phyloP scores from a whole-genome alignment of 2,113 vertebrate species.

The Mormyrus iriodes region DNA sequence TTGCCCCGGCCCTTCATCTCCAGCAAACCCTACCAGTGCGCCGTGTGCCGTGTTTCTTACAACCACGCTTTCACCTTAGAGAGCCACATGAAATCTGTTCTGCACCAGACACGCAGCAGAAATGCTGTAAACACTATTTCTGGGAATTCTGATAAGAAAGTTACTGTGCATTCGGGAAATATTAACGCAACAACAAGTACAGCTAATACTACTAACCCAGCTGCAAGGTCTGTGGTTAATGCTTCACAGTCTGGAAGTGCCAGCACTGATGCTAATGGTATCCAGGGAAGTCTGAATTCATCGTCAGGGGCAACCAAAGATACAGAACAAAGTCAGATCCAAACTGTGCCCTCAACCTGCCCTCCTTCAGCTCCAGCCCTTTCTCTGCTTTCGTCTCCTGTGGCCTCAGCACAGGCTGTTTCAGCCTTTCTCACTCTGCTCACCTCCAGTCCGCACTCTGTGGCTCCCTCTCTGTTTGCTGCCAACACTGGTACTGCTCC shows the following conservation, averaged over 20 bases:
- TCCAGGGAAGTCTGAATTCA: slow-evolving; percentile 47
- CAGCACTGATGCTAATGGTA: slow-evolving; percentile 45
- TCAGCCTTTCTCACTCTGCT: slow-evolving; percentile 70
- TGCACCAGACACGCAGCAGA: slow-evolving; percentile 80
- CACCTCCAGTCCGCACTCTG: slow-evolving; percentile 59
- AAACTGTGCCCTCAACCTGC: slow-evolving; percentile 16
- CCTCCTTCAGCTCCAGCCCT: slow-evolving; percentile 36
- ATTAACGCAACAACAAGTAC: slow-evolving; percentile 30
- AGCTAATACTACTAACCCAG: slow-evolving; percentile 30
- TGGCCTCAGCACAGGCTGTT: slow-evolving; percentile 66
- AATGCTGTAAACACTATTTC: slow-evolving; percentile 49
- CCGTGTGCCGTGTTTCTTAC: slow-evolving; percentile 80
- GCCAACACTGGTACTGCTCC: slow-evolving; percentile 42
- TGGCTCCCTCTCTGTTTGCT: slow-evolving; percentile 59
- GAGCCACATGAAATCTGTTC: slow-evolving; percentile 86
- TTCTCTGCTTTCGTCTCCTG: slow-evolving; percentile 62
- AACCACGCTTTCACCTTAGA: slow-evolving; percentile 87
- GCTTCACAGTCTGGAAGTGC: slow-evolving; percentile 43
- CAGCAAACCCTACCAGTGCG: slow-evolving; percentile 84
- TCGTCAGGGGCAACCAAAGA: slow-evolving; percentile 49
- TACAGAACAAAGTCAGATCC: slow-evolving; percentile 52
- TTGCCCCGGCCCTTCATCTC: slow-evolving; percentile 55
- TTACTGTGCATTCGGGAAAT: slow-evolving; percentile 20
- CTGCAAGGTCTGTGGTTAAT: slow-evolving; percentile 41
- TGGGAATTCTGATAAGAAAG: slow-evolving; percentile 30